Percentiles rank a stretch among this genome's conserved stretches.
Conservation (phyloP, 2,888 invertebrate genomes). For the Tetranychus piercei region DNA sequence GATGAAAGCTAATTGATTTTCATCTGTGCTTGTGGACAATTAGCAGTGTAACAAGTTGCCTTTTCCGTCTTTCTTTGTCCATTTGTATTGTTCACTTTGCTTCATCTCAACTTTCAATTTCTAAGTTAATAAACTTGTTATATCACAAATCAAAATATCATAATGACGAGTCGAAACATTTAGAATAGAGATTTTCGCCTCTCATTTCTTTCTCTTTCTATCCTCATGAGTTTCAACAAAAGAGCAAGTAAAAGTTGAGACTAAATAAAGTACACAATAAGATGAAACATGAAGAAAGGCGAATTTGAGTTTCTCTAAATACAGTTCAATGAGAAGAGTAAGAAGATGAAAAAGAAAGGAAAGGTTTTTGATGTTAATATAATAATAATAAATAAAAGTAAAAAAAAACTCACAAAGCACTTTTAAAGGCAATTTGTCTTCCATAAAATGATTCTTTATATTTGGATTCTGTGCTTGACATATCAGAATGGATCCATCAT, state of each 20-base stretch:
- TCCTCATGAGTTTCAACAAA: neutral
- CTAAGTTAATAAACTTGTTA: too few species aligned
- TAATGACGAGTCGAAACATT: too few species aligned
- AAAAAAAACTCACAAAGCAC: slow-evolving; percentile 8
- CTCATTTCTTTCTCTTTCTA: neutral
- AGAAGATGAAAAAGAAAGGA: neutral
- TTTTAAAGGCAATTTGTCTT: slow-evolving; percentile 11
- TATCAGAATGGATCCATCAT: slow-evolving; percentile 4
- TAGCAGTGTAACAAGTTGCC: too few species aligned
- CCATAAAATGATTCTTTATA: neutral
- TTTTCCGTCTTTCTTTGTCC: too few species aligned
- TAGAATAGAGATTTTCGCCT: neutral
- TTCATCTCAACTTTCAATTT: too few species aligned
- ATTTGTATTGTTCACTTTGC: too few species aligned
- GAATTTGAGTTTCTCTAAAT: too few species aligned
- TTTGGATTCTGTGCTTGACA: slow-evolving; percentile 10
- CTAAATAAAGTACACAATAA: too few species aligned
- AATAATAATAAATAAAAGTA: neutral
- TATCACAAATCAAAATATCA: too few species aligned
- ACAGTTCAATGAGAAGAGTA: neutral
- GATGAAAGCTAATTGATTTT: too few species aligned
- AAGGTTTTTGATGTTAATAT: neutral
- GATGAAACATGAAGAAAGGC: too few species aligned
- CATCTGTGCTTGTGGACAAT: too few species aligned
- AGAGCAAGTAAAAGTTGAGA: neutral